phyloP scores from a whole-genome alignment of 2,888 invertebrate genomes.

The Cantharis nigra region DNA sequence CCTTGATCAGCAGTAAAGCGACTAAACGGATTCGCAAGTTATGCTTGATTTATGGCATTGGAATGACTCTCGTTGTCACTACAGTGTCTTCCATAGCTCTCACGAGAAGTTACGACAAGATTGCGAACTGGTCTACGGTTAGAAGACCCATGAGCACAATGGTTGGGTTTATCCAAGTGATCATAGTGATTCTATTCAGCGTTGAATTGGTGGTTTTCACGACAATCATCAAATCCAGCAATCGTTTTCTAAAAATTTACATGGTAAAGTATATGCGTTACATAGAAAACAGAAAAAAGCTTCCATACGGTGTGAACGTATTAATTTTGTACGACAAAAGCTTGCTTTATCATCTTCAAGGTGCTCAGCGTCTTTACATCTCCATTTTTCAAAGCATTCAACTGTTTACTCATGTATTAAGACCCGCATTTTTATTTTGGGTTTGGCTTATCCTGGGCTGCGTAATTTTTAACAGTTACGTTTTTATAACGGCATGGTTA shows the following conservation, averaged over 20 bases:
- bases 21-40: not conserved
- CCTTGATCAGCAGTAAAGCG: not conserved
- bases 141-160: slow-evolving; percentile 5
- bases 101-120: not conserved
- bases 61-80: not conserved
- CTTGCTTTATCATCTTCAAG: not conserved
- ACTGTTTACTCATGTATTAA: not conserved
- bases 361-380: not conserved
- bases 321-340: not conserved
- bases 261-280: not conserved
- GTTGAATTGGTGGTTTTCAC: not conserved
- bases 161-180: slow-evolving; percentile 11
- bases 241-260: not conserved
- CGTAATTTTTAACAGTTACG: slow-evolving; percentile 10
- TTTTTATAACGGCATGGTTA: slow-evolving; percentile 7
- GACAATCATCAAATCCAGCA: not conserved
- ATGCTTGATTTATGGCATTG: not conserved
- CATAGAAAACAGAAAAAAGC: not conserved
- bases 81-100: not conserved
- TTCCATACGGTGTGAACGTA: not conserved
- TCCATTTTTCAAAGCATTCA: not conserved
- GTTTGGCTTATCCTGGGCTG: not conserved
- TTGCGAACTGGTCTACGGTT: slow-evolving; percentile 3
- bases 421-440: slow-evolving; percentile 10
- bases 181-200: slow-evolving; percentile 1